Evolutionary conservation across 2,113 vertebrate genomes (phyloP).

Genomic region (Thamnaconus septentrionalis): DNA sequence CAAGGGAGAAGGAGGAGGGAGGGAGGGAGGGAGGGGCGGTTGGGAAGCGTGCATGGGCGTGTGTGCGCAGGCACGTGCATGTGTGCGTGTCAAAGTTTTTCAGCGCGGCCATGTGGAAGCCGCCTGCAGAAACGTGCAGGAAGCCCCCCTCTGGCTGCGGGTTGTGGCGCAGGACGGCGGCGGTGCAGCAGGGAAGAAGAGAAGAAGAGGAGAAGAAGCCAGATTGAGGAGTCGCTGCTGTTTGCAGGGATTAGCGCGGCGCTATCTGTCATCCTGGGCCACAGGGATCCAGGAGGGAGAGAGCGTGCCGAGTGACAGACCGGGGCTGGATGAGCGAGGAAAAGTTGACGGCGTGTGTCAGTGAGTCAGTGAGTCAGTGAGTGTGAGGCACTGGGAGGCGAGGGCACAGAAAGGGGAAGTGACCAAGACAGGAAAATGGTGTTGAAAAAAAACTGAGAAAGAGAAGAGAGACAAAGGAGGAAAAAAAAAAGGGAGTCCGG

Average conservation of each 20-base stretch:
- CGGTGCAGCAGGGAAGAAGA: conserved; percentile 4
- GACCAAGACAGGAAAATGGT: conserved; percentile 20
- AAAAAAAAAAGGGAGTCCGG: not conserved
- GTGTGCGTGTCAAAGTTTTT: conserved; percentile 14
- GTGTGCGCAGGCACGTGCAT: conserved; percentile 20
- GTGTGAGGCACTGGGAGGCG: conserved; percentile 35
- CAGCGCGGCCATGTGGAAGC: conserved; percentile 30
- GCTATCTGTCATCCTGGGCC: conserved; percentile 53
- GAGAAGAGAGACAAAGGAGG: not conserved
- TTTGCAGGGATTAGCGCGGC: conserved; percentile 41
- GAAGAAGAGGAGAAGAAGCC: conserved; percentile 19
- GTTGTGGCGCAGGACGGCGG: conserved; percentile 12
- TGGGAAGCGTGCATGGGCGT: not conserved
- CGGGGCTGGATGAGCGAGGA: conserved; percentile 7
- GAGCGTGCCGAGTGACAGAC: conserved; percentile 36
- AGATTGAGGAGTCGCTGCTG: conserved; percentile 50
- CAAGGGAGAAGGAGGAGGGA: conserved; percentile 24
- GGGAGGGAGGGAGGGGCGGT: too few relatives aligned
- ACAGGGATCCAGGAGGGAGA: conserved; percentile 55
- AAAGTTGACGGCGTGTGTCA: not conserved
- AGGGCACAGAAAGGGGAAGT: conserved; percentile 24
- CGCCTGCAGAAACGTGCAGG: not conserved
- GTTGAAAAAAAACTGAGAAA: not conserved
- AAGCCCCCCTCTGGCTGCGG: not conserved
- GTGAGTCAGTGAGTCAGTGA: not conserved